Evolutionary conservation across 1,140 invertebrate species (phyloP), one percentile per base, ranked within the genome.

Genomic region (Dinothrombium tinctorium): DNA sequence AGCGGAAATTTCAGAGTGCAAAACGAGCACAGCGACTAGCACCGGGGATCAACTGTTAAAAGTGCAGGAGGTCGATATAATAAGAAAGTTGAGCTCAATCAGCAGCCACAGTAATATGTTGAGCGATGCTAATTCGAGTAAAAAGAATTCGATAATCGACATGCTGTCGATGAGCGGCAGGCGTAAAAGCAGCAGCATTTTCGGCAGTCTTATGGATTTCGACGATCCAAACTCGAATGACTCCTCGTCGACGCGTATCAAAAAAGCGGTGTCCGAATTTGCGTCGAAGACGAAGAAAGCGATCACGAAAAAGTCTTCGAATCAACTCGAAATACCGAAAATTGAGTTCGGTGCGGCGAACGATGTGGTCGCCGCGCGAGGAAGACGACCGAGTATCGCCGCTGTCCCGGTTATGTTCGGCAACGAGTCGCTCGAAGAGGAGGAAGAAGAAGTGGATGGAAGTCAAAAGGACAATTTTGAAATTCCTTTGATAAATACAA

Each of bases 401-500:
- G 59, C 59, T 0, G 60, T 64, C 5, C 60, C 60, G 1, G 59
- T 60, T 21, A 53, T 59, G 37, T 44, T 62, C 14, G 59, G 59
- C 19, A 47, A 57, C 11, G 50, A 51, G 17, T 25, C 51, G 20
- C 47, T 47, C 4, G 52, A 56, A 23, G 49, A 49, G 22, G n/a
- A 56, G 33, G 52, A 54, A 25, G 43, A 31, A 39, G 3, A 9
- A 2, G 8, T 9, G 3, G 14, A 21, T 21, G 33, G 4, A 21
- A 19, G 12, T 4, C 12, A 36, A 36, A 3, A 21, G 7, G 23
- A 36, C 9, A 12, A 15, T 21, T 36, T 12, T 19, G 33, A 36
- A 22, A 2, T 36, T 21, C 12, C 33, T 8, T 36, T 19, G 33
- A 21, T 21, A 36, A 36, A 7, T 59, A 89, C 89, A 26, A 86